Evolutionary conservation across 2,113 vertebrate genomes (phyloP).

Genomic region (Pungitius pungitius): DNA sequence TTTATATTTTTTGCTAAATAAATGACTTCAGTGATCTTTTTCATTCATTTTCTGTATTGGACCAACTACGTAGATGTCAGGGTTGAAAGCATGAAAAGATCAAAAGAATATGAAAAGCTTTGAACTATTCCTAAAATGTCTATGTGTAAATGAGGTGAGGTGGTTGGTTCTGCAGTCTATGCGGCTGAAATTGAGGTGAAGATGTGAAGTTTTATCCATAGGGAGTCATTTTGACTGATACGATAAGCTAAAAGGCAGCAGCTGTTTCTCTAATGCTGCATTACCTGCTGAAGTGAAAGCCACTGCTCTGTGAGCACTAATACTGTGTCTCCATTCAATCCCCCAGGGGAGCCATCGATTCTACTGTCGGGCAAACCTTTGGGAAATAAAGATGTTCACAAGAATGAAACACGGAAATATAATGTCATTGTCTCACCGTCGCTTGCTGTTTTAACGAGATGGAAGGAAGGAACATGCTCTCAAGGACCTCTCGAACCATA

Average conservation of each 20-base stretch:
- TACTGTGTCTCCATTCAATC: not conserved
- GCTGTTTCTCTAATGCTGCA: not conserved
- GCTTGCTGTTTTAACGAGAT: not conserved
- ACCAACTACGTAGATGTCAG: not conserved
- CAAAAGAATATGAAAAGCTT: not conserved
- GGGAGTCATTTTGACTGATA: constrained; percentile 6
- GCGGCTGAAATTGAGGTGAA: constrained; percentile 11
- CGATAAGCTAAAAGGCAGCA: constrained; percentile 12
- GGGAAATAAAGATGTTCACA: constrained; percentile 1
- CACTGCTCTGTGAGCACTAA: constrained; percentile 13
- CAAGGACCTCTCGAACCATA: not conserved
- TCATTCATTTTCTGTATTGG: not conserved
- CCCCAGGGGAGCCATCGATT: constrained; percentile 9
- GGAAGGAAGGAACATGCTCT: not conserved
- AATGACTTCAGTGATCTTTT: not conserved
- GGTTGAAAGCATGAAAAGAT: not conserved
- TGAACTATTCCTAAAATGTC: not conserved
- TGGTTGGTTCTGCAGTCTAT: not conserved
- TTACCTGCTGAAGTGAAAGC: constrained; percentile 14
- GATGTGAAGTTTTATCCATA: not conserved
- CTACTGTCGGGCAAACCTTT: not conserved
- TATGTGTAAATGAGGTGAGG: not conserved
- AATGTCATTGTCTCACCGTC: not conserved
- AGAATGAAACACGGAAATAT: not conserved
- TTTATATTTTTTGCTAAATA: not conserved